These are phyloP conservation scores for Rhamnusium bicolor DNA, from an alignment of 2,888 invertebrate genomes.

Conservation along the genomic window DNA sequence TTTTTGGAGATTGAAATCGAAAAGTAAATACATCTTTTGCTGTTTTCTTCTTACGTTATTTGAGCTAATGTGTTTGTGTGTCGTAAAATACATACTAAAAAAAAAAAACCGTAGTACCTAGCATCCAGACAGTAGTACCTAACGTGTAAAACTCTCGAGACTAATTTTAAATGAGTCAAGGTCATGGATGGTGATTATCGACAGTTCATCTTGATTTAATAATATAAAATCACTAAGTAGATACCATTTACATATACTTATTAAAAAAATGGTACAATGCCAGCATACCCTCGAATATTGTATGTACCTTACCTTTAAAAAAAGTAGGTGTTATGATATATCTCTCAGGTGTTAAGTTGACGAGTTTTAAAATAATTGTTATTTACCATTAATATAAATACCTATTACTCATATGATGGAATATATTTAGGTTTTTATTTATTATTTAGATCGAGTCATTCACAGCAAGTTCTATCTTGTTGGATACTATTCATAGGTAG, in stretches of 20 bases:
- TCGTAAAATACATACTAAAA: neutral
- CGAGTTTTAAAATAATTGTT: no score
- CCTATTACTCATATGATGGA: conserved; percentile 17
- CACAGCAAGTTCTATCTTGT: conserved; percentile 19
- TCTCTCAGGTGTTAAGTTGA: no score
- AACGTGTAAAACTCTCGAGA: neutral
- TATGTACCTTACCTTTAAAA: no score
- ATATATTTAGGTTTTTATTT: conserved; percentile 20
- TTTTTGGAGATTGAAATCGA: no score
- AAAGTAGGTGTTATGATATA: no score
- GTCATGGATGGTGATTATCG: neutral
- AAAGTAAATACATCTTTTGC: no score
- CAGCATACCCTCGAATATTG: no score
- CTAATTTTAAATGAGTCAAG: conserved; percentile 25
- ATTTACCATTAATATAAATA: conserved; percentile 15
- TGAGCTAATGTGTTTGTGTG: neutral
- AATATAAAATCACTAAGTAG: no score
- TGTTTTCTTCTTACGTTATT: no score
- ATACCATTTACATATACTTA: no score
- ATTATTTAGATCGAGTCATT: conserved; percentile 3
- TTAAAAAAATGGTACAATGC: no score
- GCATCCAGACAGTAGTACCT: neutral
- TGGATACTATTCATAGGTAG: neutral
- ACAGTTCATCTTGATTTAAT: conserved; percentile 22
- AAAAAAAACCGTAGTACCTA: neutral